Evolutionary conservation across 2,797 vertebrate genomes (phyloP).

Genomic region (Sardinella longiceps): DNA sequence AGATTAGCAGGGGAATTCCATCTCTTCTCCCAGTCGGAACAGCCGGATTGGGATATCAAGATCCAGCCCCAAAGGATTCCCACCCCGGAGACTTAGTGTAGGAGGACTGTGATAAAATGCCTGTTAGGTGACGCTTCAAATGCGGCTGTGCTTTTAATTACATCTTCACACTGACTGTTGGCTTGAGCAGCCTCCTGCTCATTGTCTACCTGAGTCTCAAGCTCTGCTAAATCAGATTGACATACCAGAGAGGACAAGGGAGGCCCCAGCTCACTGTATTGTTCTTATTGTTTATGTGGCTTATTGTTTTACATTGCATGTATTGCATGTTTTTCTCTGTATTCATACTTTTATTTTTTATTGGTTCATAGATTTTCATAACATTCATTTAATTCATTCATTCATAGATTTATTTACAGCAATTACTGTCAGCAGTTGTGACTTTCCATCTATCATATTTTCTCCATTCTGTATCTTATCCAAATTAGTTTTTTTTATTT

Average conservation of each 20-base stretch:
- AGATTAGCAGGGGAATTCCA: neutral
- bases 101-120: neutral
- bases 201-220: neutral
- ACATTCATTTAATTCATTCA: neutral
- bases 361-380: too few relatives aligned
- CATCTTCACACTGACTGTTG: neutral
- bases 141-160: neutral
- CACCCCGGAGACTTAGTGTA: neutral
- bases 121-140: neutral
- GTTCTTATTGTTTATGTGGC: neutral
- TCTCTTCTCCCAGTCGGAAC: too few relatives aligned
- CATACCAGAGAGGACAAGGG: neutral
- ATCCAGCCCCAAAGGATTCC: neutral
- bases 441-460: too few relatives aligned
- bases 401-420: too few relatives aligned
- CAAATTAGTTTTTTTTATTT: too few relatives aligned
- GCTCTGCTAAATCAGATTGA: neutral
- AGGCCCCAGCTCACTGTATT: neutral
- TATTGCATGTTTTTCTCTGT: too few relatives aligned
- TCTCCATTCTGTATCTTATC: too few relatives aligned
- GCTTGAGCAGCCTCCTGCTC: neutral
- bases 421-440: too few relatives aligned
- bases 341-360: neutral
- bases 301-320: neutral
- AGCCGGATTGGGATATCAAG: neutral